Evolutionary conservation across 1,140 invertebrate genomes (phyloP).

Genomic region (Cephus cinctus): DNA sequence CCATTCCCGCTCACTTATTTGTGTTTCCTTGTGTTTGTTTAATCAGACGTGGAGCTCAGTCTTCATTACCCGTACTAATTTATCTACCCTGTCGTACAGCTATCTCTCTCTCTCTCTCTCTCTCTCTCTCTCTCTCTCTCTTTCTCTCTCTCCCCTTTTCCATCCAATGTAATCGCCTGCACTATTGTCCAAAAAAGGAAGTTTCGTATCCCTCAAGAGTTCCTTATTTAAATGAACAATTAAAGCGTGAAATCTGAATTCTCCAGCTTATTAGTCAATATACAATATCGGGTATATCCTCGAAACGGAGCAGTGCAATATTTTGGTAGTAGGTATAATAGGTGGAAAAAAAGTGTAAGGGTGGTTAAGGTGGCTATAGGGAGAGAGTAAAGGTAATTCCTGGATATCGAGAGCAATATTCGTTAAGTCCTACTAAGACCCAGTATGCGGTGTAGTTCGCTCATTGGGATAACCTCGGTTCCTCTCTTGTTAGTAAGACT

Average conservation of each 20-base stretch:
- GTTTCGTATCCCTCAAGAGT: too few relatives aligned
- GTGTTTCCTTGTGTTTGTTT: slow-evolving; percentile 48
- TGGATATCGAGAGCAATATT: slow-evolving; percentile 48
- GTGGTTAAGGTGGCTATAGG: slow-evolving; percentile 7
- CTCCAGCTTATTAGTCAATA: not conserved
- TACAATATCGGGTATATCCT: not conserved
- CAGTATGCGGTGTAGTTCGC: slow-evolving; percentile 31
- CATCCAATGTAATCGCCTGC: not conserved
- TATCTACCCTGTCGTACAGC: slow-evolving; percentile 43
- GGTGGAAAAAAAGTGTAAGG: not conserved
- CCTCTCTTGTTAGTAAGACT: slow-evolving; percentile 11
- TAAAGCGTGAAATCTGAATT: not conserved
- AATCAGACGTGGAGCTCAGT: slow-evolving; percentile 49
- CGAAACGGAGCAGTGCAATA: not conserved
- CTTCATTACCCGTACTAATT: slow-evolving; percentile 49
- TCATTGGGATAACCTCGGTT: slow-evolving; percentile 36
- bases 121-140: not conserved
- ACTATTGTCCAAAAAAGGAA: too few relatives aligned
- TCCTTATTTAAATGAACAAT: too few relatives aligned
- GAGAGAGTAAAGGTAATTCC: slow-evolving; percentile 21
- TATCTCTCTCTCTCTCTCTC: slow-evolving; percentile 22
- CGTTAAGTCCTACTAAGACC: slow-evolving; percentile 46
- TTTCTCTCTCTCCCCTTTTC: not conserved
- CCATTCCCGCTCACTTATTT: slow-evolving; percentile 30
- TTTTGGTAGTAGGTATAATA: not conserved